Evolutionary conservation across 2,888 invertebrate genomes (phyloP), one percentile per base, ranked within the genome.

Genomic region (Craniophora ligustri): DNA sequence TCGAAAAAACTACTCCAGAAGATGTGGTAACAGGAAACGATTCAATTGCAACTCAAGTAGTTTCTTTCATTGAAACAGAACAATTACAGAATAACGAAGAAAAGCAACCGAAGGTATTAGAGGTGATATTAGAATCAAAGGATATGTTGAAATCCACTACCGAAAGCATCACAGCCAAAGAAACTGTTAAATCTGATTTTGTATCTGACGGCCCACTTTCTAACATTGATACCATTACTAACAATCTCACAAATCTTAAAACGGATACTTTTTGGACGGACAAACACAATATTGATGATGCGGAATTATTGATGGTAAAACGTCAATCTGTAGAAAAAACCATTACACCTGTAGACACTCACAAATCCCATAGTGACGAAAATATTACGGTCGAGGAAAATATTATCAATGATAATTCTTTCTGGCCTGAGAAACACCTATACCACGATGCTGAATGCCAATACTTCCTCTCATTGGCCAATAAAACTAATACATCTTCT

Each of bases 391-490:
- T 90, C 35, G 79, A 85, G 62, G 77, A 84, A 78, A 87, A 91
- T 56, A 78, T 92, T 36, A 74, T 73, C 45, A 85, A 79, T 23
- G 92, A 96, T 61, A 84, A 88, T 59, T 87, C 94, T 5, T 95
- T 95, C 76, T 96, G 95, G 96, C 79, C 91, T 3, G 93, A 95
- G 45, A 95, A 95, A 82, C 87, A 92, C 72, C 68, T 93, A 14
- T 96, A 96, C 76, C 94, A 95, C 71, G 95, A 96, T 72, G 96
- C 95, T 28, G 96, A 96, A 89, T 94, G 94, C 69, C 88, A 93
- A 65, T 95, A 95, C 81, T 95, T 95, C 77, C 87, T 94, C 32
- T 82, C 79, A 51, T 79, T 95, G 71, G 95, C 95, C 51, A 88
- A 86, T 57, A 86, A 89, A 78, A 72, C 81, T 26, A 93, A 86